Evolutionary conservation across 2,888 invertebrate species (phyloP), one percentile per base, ranked within the genome.

Genomic region (Dioctria linearis): DNA sequence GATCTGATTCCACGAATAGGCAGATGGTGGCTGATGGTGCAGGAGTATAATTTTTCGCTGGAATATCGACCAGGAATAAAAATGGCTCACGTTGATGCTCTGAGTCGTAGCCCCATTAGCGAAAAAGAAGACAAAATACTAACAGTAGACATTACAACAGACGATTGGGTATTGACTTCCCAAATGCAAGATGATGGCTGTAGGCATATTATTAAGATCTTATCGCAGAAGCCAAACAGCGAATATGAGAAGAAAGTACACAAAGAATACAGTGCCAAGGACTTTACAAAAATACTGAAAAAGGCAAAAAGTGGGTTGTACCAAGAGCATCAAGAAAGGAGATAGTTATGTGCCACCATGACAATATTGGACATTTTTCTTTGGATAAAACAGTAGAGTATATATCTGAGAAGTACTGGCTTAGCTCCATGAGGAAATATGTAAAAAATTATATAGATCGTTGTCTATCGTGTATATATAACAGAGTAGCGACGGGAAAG

Each of bases 391-490:
- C 76, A 82, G 5, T 86, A 83, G 66, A 84, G 79, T n/a, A 85
- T 84, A 40, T 85, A 83, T 49, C 81, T 0, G 83, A 85, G 49
- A 81, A 84, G n/a, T 90, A 87, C 83, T 90, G 88, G 87, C 89
- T 89, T 80, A 85, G 86, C 0, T 84, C 84, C 3, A 87, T 88
- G 87, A 82, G 84, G 49, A 75, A 83, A 3, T 88, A 87, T 69
- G 86, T 88, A 0, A 85, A 86, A 66, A 84, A 86, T 73, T 88
- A 89, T 80, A 86, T 89, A 4, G 79, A 75, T 6, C 40, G 79
- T 5, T 83, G 82, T 46, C 39, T 83, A 11, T 61, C 73, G 3
- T 90, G 88, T 76, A 75, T 54, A 84, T 76, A 75, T 54, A 84
- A 85, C 42, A 88, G 89, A 82, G 80, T 83, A 3, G 66, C 71